Evolutionary conservation across 23 tunicate species (phyloP).

Genomic region (Oikopleura vanhoeffeni): DNA sequence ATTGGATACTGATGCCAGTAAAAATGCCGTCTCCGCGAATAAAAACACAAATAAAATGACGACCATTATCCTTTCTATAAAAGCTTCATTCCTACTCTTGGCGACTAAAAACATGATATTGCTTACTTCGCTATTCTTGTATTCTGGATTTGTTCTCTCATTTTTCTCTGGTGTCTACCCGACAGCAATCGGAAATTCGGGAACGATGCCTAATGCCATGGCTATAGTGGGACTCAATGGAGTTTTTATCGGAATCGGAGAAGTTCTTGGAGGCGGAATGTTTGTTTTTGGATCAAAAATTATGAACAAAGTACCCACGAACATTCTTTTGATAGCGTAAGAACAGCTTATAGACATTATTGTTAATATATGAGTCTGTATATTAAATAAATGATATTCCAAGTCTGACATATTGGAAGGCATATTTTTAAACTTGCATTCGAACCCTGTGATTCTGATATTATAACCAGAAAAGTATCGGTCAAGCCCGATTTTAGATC

Average conservation of each 20-base stretch:
- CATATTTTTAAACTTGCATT: too few relatives aligned
- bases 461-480: too few relatives aligned
- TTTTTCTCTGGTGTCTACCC: slow-evolving; percentile 10
- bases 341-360: neutral
- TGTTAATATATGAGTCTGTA: too few relatives aligned
- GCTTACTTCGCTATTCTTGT: slow-evolving; percentile 52
- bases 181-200: neutral
- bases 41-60: too few relatives aligned
- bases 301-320: neutral
- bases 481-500: too few relatives aligned
- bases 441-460: too few relatives aligned
- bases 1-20: too few relatives aligned
- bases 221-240: neutral
- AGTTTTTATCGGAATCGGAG: neutral
- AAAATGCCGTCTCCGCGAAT: too few relatives aligned
- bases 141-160: slow-evolving; percentile 48
- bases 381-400: too few relatives aligned
- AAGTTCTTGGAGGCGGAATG: neutral
- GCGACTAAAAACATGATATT: slow-evolving; percentile 48
- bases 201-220: neutral
- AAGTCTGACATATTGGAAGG: too few relatives aligned
- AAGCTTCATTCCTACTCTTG: slow-evolving; percentile 31
- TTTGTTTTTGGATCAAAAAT: slow-evolving; percentile 12
- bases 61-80: neutral
- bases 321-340: neutral